Conservation (phyloP, 2,888 invertebrate species). For the Andrena marginata region DNA sequence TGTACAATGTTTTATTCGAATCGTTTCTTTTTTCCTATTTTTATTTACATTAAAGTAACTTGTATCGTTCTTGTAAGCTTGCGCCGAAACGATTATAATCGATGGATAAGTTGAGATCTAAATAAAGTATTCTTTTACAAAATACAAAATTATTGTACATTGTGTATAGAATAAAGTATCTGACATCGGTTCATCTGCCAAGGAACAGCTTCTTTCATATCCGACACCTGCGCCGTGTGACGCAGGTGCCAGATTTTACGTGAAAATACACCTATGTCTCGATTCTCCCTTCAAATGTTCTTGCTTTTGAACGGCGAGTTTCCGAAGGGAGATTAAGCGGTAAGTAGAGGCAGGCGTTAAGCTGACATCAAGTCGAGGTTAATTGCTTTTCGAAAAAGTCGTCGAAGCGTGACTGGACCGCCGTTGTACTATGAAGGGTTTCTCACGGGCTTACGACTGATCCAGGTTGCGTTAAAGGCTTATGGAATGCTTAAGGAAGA, state of each 20-base stretch:
- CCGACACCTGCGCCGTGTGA: background rate
- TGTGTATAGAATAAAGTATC: background rate
- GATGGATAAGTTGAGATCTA: conserved; percentile 14
- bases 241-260: too few relatives aligned
- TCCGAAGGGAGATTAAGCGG: conserved; percentile 15
- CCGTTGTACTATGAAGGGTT: too few relatives aligned
- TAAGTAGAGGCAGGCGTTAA: conserved; percentile 16
- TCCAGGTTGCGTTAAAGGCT: too few relatives aligned
- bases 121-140: conserved; percentile 55
- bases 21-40: background rate
- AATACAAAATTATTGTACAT: conserved; percentile 9
- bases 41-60: background rate
- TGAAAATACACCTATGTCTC: too few relatives aligned
- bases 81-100: conserved; percentile 2
- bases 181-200: background rate
- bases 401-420: background rate
- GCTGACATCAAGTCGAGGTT: conserved; percentile 28
- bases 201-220: background rate
- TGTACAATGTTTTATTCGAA: conserved; percentile 15
- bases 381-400: conserved; percentile 38
- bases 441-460: too few relatives aligned
- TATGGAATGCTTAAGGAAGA: too few relatives aligned
- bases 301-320: background rate
- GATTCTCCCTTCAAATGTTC: background rate
- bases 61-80: conserved; percentile 19